Evolutionary conservation across 2,113 vertebrate genomes (phyloP).

Genomic region (Channa maculata): DNA sequence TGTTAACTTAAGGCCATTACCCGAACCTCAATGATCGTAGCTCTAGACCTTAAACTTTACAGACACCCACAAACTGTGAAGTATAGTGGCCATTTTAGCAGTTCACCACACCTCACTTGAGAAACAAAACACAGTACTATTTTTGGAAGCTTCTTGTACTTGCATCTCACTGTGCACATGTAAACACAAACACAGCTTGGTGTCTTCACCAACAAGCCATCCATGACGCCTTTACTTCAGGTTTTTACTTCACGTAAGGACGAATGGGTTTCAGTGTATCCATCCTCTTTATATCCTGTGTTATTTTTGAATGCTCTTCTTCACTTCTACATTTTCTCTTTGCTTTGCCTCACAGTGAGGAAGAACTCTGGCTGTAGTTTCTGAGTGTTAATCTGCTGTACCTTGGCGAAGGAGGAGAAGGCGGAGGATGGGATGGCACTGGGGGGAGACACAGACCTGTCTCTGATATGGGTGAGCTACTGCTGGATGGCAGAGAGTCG

Average conservation of each 20-base stretch:
- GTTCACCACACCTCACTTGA: conserved; percentile 26
- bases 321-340: neutral
- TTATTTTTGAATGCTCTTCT: conserved; percentile 31
- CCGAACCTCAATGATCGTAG: conserved; percentile 75
- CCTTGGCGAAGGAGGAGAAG: conserved; percentile 91
- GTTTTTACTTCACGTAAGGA: conserved; percentile 25
- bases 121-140: conserved; percentile 60
- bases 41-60: conserved; percentile 50
- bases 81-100: conserved; percentile 36
- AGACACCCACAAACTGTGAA: conserved; percentile 34
- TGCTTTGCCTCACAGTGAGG: conserved; percentile 90
- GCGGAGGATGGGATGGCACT: conserved; percentile 90
- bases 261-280: conserved; percentile 43
- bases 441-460: conserved; percentile 84
- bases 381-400: conserved; percentile 93
- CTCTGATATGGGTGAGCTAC: conserved; percentile 88
- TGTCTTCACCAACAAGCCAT: conserved; percentile 49
- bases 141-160: conserved; percentile 43
- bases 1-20: conserved; percentile 95
- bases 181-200: conserved; percentile 76
- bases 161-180: conserved; percentile 71
- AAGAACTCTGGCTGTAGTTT: conserved; percentile 99
- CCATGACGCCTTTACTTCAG: conserved; percentile 29
- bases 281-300: conserved; percentile 6
- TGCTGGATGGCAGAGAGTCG: conserved; percentile 93